Percentiles rank a stretch among this genome's conserved stretches.
These are phyloP conservation scores for Leucozona laternaria DNA, from an alignment of 2,888 invertebrate genomes.

Conservation along the genomic window DNA sequence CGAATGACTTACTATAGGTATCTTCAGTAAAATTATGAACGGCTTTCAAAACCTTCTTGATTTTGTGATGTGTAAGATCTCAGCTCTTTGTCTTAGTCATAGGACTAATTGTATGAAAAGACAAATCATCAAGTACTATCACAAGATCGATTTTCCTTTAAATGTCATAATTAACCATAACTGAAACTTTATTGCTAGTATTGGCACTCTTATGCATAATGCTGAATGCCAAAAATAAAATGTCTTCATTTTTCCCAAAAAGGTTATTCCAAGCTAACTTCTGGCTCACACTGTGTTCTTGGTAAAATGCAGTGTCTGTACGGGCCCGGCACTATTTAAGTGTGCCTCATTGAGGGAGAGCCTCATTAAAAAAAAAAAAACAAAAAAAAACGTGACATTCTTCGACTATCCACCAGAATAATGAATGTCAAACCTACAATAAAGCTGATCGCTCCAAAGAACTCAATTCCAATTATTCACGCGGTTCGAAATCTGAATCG, in stretches of 20 bases:
- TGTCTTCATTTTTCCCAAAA: neutral
- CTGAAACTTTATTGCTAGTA: neutral
- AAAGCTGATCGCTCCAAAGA: slow-evolving; percentile 38
- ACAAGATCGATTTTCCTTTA: neutral
- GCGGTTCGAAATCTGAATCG: slow-evolving; percentile 30
- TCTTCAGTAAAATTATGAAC: too few species aligned
- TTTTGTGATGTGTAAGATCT: too few species aligned
- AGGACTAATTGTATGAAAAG: too few species aligned
- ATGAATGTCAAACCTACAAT: slow-evolving; percentile 54
- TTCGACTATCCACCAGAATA: slow-evolving; percentile 31
- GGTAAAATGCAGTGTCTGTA: neutral
- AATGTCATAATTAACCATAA: neutral
- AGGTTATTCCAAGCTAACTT: slow-evolving; percentile 5
- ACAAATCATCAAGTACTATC: too few species aligned
- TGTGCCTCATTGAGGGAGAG: slow-evolving; percentile 10
- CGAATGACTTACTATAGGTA: too few species aligned
- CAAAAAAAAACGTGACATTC: slow-evolving; percentile 48
- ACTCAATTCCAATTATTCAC: slow-evolving; percentile 45
- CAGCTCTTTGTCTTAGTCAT: too few species aligned
- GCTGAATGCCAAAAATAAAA: neutral
- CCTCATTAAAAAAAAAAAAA: neutral
- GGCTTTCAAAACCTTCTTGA: too few species aligned
- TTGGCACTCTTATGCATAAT: too few species aligned
- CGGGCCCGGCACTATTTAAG: slow-evolving; percentile 3
- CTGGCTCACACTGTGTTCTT: neutral